Evolutionary conservation across 2,888 invertebrate species (phyloP).

Genomic region (Pristionchus entomophagus): DNA sequence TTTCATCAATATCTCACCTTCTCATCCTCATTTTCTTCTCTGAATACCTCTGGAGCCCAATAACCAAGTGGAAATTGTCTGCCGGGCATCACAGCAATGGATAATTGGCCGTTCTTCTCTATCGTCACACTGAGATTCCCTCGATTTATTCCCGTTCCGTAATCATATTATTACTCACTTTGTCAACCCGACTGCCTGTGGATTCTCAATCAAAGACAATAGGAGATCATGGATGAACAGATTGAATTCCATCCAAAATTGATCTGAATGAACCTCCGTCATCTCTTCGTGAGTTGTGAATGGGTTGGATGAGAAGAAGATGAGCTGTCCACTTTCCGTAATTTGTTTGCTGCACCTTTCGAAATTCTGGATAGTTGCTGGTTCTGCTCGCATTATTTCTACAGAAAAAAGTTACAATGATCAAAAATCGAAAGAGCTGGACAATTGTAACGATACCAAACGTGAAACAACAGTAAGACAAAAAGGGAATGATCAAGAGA

Average conservation of each 20-base stretch:
- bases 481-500: no score
- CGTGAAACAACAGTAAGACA: no score
- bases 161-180: neutral
- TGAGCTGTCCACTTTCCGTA: no score
- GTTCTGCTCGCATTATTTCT: no score
- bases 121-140: neutral
- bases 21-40: neutral
- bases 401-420: no score
- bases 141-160: neutral
- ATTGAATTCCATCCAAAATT: neutral
- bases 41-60: neutral
- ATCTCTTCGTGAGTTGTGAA: no score
- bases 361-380: no score
- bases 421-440: no score
- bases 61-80: neutral
- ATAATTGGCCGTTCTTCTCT: neutral
- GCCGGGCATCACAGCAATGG: neutral
- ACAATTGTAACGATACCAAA: no score
- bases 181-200: neutral
- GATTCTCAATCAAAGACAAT: neutral
- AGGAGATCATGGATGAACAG: neutral
- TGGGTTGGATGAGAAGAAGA: no score
- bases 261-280: no score
- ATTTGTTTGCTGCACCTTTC: no score
- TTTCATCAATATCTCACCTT: neutral